A percentile compares a stretch with the other conserved stretches of the same genome.
phyloP scores from a whole-genome alignment of 2,113 vertebrate species.

The Phrynosoma platyrhinos region DNA sequence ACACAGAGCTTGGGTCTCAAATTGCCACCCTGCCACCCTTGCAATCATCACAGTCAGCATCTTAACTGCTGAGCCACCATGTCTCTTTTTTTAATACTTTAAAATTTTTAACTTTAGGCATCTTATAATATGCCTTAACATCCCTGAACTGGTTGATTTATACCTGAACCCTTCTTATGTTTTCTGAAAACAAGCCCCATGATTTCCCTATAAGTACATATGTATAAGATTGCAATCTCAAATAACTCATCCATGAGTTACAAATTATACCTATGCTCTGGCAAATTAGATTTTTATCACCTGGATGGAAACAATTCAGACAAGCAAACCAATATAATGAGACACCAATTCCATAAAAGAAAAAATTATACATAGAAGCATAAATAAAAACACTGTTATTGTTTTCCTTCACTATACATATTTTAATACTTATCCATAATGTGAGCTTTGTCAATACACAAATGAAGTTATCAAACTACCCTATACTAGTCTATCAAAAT shows the following conservation, averaged over 20 bases:
- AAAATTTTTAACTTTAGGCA: conserved; percentile 47
- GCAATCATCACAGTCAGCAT: too few species aligned
- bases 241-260: conserved; percentile 50
- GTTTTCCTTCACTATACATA: conserved; percentile 25
- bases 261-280: background rate
- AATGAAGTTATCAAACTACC: conserved; percentile 43
- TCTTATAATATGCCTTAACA: conserved; percentile 61
- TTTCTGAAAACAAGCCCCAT: background rate
- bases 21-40: too few species aligned
- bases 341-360: conserved; percentile 48
- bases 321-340: conserved; percentile 57
- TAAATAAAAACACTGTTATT: conserved; percentile 47
- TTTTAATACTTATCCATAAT: conserved; percentile 23
- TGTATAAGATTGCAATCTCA: conserved; percentile 39
- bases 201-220: background rate
- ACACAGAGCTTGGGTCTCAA: too few species aligned
- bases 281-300: conserved; percentile 24
- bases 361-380: conserved; percentile 50
- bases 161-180: background rate
- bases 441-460: conserved; percentile 12
- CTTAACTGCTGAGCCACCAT: too few species aligned
- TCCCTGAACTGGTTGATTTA: conserved; percentile 60
- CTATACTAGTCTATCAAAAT: conserved; percentile 54
- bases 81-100: too few species aligned
- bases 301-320: conserved; percentile 42